Percentiles rank a stretch among this genome's conserved stretches.
Evolutionary conservation across 2,888 invertebrate species (phyloP).

Genomic region (Steinernema carpocapsae): DNA sequence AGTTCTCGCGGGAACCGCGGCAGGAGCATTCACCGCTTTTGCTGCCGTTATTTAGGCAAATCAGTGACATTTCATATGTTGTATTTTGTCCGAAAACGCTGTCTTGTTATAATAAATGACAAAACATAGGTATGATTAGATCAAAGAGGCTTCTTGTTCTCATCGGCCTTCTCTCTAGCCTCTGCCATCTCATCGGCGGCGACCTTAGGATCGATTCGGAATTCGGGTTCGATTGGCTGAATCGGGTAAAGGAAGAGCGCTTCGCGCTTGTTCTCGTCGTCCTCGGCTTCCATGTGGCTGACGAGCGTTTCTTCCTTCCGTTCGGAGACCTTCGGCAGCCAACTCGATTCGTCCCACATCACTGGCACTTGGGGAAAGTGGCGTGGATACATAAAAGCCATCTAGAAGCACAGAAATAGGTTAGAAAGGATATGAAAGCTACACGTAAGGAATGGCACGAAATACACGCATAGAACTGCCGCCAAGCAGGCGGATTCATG

Average conservation of each 20-base stretch:
- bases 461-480: too few relatives aligned
- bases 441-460: too few relatives aligned
- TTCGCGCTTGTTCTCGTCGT: background rate
- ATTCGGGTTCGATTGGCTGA: background rate
- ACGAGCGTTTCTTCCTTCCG: conserved; percentile 28
- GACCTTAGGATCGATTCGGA: background rate
- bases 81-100: too few relatives aligned
- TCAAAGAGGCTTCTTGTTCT: conserved; percentile 1
- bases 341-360: conserved; percentile 13
- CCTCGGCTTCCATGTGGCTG: conserved; percentile 30
- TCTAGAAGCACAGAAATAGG: background rate
- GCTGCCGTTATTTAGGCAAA: too few relatives aligned
- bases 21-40: background rate
- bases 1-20: background rate
- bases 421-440: too few relatives aligned
- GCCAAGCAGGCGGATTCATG: too few relatives aligned
- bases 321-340: conserved; percentile 26
- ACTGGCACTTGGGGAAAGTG: conserved; percentile 30
- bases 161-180: conserved; percentile 1
- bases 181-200: background rate
- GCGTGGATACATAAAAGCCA: conserved; percentile 33
- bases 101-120: too few relatives aligned
- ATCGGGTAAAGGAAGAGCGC: background rate
- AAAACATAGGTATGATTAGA: background rate
- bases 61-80: too few relatives aligned